Evolutionary conservation across 1,140 invertebrate genomes (phyloP), one percentile per base, ranked within the genome.

Genomic region (Thrips palmi): DNA sequence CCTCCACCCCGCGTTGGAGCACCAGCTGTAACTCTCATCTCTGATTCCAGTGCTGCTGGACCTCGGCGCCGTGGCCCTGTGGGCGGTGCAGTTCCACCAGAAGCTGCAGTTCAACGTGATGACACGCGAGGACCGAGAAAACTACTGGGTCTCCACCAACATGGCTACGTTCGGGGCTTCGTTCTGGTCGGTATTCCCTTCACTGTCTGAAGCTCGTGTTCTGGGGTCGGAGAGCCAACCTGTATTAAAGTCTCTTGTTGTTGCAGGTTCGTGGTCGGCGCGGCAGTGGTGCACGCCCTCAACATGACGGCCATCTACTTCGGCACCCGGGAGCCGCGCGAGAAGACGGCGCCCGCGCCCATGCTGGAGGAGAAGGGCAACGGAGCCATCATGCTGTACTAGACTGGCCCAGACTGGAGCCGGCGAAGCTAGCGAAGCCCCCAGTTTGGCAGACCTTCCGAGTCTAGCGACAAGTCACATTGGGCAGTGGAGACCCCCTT

Each of bases 371-470:
- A 84, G 55, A 83, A 84, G 58, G 69, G 75, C 36, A 81, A 82
- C 45, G 79, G 77, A 49, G 78, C 77, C 45, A 83, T 84, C 52
- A 83, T 85, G 78, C 58, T 84, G 33, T 84, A 83, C 52, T 84
- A 59, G 33, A 10, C 17, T 17, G n/a, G n/a, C n/a, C n/a, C n/a
- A n/a, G n/a, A n/a, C n/a, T n/a, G n/a, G n/a, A n/a, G n/a, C n/a
- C n/a, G n/a, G n/a, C n/a, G n/a, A n/a, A n/a, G n/a, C n/a, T n/a
- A n/a, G n/a, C n/a, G n/a, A n/a, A n/a, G n/a, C n/a, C n/a, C n/a
- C n/a, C n/a, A n/a, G n/a, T n/a, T n/a, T n/a, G n/a, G n/a, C n/a
- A n/a, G n/a, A n/a, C n/a, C n/a, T n/a, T n/a, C n/a, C n/a, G n/a
- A n/a, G n/a, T n/a, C n/a, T n/a, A n/a, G n/a, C n/a, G n/a, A n/a